Evolutionary conservation across 2,113 vertebrate species (phyloP), one percentile per base, ranked within the genome.

Genomic region (Atlantisia rogersi): DNA sequence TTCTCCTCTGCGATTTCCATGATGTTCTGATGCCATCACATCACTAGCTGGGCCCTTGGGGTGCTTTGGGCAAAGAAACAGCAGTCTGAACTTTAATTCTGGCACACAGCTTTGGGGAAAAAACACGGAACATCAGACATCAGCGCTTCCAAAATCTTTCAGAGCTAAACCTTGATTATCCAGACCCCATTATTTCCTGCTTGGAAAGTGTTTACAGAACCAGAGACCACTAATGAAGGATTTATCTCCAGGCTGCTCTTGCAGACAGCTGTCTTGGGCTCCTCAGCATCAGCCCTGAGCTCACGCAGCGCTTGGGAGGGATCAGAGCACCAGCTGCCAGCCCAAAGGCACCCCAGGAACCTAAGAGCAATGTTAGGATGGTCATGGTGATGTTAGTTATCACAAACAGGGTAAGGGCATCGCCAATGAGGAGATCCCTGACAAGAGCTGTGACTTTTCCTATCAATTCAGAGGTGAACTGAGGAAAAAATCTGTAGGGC

Each of bases 201-300:
- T 64, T 62, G 58, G 28, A 16, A 39, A 17, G 20, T 20, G 52
- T 35, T 60, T 62, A 6, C 46, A 77, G 83, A 35, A 40, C 18
- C 14, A 13, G 0, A 5, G 21, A 29, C 8, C 35, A 17, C 15
- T 12, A 13, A 15, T 25, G 52, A 11, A 28, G 3, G 6, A 28
- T 42, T 28, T 60, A 25, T 42, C 50, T 31, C 13, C 46, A 11
- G 22, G 31, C 37, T 68, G 71, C 62, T 59, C 29, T 42, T 6
- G 8, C 9, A 58, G 32, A 12, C 24, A 21, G 62, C 35, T 0
- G 10, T 8, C n/a, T 32, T 3, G 16, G 5, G 2, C 25, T 35
- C 29, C 39, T 21, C 20, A 12, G 6, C 22, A n/a, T 5, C 60
- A 22, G 44, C 44, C 5, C 5, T 7, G 29, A 35, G 48, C 65